Base-by-base conservation (phyloP, 2,888 invertebrate genomes). In the Tenthredo scrophulariae region DNA sequence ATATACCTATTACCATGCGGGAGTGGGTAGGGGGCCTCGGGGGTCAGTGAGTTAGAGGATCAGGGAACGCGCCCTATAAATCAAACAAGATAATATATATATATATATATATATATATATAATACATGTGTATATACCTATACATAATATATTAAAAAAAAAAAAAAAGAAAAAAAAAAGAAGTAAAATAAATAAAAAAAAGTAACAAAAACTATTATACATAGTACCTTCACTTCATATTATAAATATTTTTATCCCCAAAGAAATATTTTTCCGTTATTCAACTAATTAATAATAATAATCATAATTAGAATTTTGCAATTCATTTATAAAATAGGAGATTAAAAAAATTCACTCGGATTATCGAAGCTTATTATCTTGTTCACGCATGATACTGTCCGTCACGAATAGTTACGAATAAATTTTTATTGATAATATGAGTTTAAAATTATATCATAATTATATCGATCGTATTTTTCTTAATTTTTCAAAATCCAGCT, bases 1-100 rank as follows among this genome's bases (percentile, higher is more conserved):
- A 54, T 54, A 54, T 54, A 54, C 54, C 54, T 54, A 54, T 54
- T n/a, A n/a, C n/a, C 54, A 54, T 54, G 54, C 54, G 54, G 54
- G 18, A n/a, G 54, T 18, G 54, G 54, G 54, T 46, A 46, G 13
- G 46, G 13, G 46, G 46, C 3, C 15, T 13, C 13, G 46, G 13
- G 46, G 46, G 46, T 46, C 46, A 46, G 46, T 46, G 46, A 15
- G 46, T 46, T 15, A 46, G 15, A 3, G 13, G 46, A 46, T 15
- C 46, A 46, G n/a, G n/a, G 18, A n/a, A n/a, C n/a, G 54, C n/a
- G n/a, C 54, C 7, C n/a, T 54, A 7, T 54, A 7, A 54, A 54
- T 54, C 6, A 54, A 54, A 54, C 0, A n/a, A 54, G n/a, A n/a
- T n/a, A 50, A 50, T n/a, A 50, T 50, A 18, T n/a, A 50, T 15